phyloP scores from a whole-genome alignment of 2,113 vertebrate species.

The Mesitornis unicolor region DNA sequence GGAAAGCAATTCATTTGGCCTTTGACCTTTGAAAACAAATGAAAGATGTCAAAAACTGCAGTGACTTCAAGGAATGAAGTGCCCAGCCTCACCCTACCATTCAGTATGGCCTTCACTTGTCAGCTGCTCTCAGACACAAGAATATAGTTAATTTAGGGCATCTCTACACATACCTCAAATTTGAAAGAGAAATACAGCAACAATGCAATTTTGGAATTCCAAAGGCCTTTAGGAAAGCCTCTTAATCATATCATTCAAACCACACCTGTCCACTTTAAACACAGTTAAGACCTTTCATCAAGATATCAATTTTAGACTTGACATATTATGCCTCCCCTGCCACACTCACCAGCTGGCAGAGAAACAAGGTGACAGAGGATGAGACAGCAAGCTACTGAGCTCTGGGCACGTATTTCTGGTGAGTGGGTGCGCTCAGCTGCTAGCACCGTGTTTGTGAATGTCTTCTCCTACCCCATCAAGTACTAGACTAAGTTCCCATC shows the following conservation, averaged over 20 bases:
- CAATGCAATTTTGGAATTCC: neutral
- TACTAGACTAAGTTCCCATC: neutral
- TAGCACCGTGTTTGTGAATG: fast-evolving
- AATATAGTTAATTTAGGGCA: neutral
- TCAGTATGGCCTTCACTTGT: neutral
- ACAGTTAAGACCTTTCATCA: neutral
- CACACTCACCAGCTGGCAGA: neutral
- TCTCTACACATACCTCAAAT: neutral
- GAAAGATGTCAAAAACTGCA: neutral
- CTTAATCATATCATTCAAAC: neutral
- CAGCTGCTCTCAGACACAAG: neutral
- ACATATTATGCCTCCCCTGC: neutral
- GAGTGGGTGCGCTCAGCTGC: neutral
- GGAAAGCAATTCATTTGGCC: neutral
- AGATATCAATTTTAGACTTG: neutral
- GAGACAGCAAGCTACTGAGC: neutral
- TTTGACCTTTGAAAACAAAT: neutral
- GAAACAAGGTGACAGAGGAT: neutral
- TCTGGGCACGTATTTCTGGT: neutral
- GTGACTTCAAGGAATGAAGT: neutral
- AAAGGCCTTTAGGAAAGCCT: neutral
- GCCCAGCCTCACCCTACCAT: neutral
- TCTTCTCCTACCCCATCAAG: neutral
- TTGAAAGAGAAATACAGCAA: neutral
- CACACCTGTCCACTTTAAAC: neutral